phyloP scores from a whole-genome alignment of 2,888 invertebrate genomes.

The Cosmia pyralina region DNA sequence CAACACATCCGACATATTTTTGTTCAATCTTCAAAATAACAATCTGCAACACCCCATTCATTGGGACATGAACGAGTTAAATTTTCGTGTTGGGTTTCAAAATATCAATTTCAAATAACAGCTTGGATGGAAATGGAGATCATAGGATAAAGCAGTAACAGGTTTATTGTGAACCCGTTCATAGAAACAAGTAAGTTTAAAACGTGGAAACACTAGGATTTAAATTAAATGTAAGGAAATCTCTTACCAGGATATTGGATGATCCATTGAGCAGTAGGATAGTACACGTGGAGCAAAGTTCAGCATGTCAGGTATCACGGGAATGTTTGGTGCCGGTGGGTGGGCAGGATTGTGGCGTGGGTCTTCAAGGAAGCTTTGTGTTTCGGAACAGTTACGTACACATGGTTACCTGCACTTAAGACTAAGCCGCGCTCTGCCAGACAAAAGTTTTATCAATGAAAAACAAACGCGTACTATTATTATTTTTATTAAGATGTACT shows the following conservation, averaged over 20 bases:
- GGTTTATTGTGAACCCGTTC: constrained; percentile 55
- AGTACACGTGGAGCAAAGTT: constrained; percentile 86
- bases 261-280: constrained; percentile 89
- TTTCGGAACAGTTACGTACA: constrained; percentile 73
- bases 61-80: constrained; percentile 54
- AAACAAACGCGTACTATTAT: constrained; percentile 78
- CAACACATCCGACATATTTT: constrained; percentile 1
- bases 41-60: constrained; percentile 61
- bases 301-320: constrained; percentile 87
- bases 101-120: constrained; percentile 64
- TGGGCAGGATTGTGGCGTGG: constrained; percentile 88
- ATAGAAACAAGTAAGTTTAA: constrained; percentile 52
- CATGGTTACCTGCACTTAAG: constrained; percentile 77
- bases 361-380: constrained; percentile 85
- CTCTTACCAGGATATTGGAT: constrained; percentile 89
- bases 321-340: constrained; percentile 80
- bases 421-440: constrained; percentile 63
- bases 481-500: constrained; percentile 87
- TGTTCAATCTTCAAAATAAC: constrained; percentile 43
- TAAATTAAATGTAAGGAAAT: constrained; percentile 87
- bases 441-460: constrained; percentile 62
- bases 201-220: constrained; percentile 81
- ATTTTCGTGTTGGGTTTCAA: constrained; percentile 48
- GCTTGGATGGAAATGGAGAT: constrained; percentile 73
- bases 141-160: constrained; percentile 65